phyloP scores from a whole-genome alignment of 30 jellyfish, hydroid and myxozoan genomes.

The Aurelia sp. region DNA sequence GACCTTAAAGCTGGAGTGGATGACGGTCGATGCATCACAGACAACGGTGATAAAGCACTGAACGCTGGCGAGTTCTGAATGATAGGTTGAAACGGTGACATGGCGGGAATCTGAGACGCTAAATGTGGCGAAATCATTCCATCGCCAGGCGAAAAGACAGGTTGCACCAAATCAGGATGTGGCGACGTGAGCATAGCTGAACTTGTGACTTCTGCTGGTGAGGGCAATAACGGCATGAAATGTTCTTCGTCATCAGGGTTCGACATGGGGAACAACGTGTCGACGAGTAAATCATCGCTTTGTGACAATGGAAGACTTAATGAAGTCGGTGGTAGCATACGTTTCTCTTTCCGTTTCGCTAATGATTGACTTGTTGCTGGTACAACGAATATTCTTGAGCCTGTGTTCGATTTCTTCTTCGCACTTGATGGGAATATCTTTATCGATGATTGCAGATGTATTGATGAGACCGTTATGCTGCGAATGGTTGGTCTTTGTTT shows the following conservation, averaged over 20 bases:
- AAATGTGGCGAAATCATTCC: slow-evolving; percentile 58
- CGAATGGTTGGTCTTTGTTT: slow-evolving; percentile 49
- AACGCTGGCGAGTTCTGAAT: slow-evolving; percentile 64
- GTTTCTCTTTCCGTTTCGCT: slow-evolving; percentile 45
- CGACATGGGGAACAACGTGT: slow-evolving; percentile 43
- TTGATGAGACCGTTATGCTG: slow-evolving; percentile 50
- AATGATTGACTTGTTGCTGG: slow-evolving; percentile 54
- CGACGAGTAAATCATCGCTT: slow-evolving; percentile 57
- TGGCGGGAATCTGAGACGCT: slow-evolving; percentile 51
- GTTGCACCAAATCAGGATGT: slow-evolving; percentile 74
- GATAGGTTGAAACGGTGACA: slow-evolving; percentile 92
- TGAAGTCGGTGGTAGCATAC: slow-evolving; percentile 35
- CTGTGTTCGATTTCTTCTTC: slow-evolving; percentile 47
- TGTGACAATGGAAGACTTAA: slow-evolving; percentile 47
- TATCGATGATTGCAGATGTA: slow-evolving; percentile 46
- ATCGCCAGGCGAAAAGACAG: slow-evolving; percentile 74
- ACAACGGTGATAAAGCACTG: slow-evolving; percentile 60
- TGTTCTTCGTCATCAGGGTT: slow-evolving; percentile 57
- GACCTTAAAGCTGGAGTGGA: slow-evolving; percentile 29
- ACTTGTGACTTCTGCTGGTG: slow-evolving; percentile 86
- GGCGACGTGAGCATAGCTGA: slow-evolving; percentile 77
- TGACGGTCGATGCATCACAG: slow-evolving; percentile 52
- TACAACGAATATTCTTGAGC: slow-evolving; percentile 65
- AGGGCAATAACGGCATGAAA: slow-evolving; percentile 78
- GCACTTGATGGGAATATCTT: slow-evolving; percentile 35